Base-by-base conservation (phyloP, 2,797 vertebrate species). In the Alcedo atthis region DNA sequence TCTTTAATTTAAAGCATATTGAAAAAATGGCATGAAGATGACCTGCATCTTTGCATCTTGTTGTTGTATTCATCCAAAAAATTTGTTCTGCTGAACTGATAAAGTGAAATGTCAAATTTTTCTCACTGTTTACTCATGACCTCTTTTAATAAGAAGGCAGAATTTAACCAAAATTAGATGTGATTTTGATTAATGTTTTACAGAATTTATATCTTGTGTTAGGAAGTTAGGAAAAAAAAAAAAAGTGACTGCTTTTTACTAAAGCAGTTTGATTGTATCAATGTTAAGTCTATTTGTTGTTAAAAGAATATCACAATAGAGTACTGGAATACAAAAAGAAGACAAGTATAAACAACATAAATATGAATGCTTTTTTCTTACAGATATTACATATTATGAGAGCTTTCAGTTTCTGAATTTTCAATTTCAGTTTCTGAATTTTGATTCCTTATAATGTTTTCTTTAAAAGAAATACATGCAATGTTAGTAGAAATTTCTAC, bases 321-420 rank as follows among this genome's bases (percentile, higher is more conserved):
- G 16, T 8, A 12, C 64, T 46, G 19, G 25, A 24, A 17, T 7
- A 5, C 57, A 25, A 35, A 70, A 69, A 46, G 25, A 53, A 43
- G 13, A 42, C 3, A 55, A 20, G 32, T 14, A 53, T n/a, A 62
- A 80, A 33, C 14, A 42, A 7, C 32, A 30, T 32, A 45, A 81
- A 49, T 5, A 5, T 32, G 30, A 74, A 57, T 49, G 24, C 2
- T 73, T 1, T 35, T 70, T 81, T 51, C 11, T 78, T 25, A 20
- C 4, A 58, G 6, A 7, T 59, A 6, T 53, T 49, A 5, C 0
- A 0, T 49, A 77, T 45, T 48, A 2, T 14, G 55, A 37, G 7
- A 59, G 21, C 10, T 21, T 28, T 2, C 22, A 40, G 37, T 40
- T 15, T 40, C 37, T 40, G 37, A 40, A 40, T 40, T 40, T 40